Conservation (phyloP, 2,888 invertebrate species). For the Serripes groenlandicus region DNA sequence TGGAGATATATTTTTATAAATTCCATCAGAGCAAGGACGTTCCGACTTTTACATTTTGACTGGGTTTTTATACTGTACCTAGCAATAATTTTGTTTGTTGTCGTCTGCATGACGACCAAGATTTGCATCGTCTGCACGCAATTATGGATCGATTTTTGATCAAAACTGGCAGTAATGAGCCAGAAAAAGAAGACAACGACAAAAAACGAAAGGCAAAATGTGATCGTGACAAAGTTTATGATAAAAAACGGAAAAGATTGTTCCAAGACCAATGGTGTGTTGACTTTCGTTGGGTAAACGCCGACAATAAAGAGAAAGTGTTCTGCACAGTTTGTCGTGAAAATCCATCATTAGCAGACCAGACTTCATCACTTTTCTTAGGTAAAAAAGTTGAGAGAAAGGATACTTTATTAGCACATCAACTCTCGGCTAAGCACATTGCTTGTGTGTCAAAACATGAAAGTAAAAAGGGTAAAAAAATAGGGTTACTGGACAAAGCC, state of each 20-base stretch:
- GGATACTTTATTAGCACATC: constrained; percentile 42
- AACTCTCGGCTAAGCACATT: constrained; percentile 38
- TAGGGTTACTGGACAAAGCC: constrained; percentile 10
- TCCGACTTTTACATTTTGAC: too few species aligned
- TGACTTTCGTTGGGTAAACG: neutral
- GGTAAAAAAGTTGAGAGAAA: constrained; percentile 17
- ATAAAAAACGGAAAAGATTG: neutral
- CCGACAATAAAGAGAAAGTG: neutral
- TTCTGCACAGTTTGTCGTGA: constrained; percentile 18
- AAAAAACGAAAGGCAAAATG: neutral
- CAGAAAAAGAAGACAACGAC: neutral
- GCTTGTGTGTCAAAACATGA: constrained; percentile 26
- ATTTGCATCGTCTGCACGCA: too few species aligned
- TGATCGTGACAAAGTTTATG: neutral
- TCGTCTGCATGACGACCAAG: too few species aligned
- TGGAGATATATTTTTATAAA: too few species aligned
- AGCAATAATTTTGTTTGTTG: too few species aligned
- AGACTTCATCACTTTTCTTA: constrained; percentile 12
- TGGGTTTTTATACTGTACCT: too few species aligned
- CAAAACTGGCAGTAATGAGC: too few species aligned
- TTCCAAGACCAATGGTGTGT: neutral
- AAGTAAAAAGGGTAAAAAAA: constrained; percentile 20
- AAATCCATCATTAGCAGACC: constrained; percentile 10
- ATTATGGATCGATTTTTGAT: too few species aligned
- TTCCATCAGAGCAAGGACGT: too few species aligned